phyloP scores from a whole-genome alignment of 2,797 vertebrate genomes.

The Coracias cyanogaster region DNA sequence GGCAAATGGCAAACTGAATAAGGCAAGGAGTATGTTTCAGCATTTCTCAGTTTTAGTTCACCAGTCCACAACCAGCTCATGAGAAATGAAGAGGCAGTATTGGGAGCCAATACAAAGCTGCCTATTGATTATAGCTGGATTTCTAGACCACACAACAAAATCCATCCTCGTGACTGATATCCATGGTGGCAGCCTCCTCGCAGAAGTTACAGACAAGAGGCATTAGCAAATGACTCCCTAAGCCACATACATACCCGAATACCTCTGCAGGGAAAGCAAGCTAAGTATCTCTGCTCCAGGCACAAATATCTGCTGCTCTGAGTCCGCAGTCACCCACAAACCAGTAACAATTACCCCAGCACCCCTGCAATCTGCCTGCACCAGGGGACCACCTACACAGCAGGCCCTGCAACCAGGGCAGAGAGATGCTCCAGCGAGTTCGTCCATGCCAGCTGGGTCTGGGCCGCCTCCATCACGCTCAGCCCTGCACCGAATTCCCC shows the following conservation, averaged over 20 bases:
- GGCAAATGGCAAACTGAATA: fast-evolving
- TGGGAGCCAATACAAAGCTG: neutral
- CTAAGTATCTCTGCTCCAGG: neutral
- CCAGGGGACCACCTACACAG: neutral
- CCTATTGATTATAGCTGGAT: neutral
- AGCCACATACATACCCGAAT: neutral
- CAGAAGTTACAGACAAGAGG: neutral
- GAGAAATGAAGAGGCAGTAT: neutral
- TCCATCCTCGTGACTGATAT: neutral
- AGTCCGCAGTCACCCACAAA: neutral
- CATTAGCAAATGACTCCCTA: neutral
- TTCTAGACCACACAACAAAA: neutral
- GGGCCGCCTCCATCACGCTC: neutral
- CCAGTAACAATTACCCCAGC: neutral
- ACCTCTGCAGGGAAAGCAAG: neutral
- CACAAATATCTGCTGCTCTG: neutral
- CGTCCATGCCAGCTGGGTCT: neutral
- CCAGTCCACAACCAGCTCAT: neutral
- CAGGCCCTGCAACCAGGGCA: neutral
- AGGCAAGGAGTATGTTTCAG: neutral
- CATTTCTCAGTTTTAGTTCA: neutral
- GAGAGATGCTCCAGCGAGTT: neutral
- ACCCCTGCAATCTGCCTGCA: neutral
- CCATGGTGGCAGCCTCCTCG: neutral
- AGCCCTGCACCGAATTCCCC: neutral